Percentiles rank a stretch among this genome's conserved stretches.
phyloP scores from a whole-genome alignment of 1,140 invertebrate species.

The Epicauta chinensis region DNA sequence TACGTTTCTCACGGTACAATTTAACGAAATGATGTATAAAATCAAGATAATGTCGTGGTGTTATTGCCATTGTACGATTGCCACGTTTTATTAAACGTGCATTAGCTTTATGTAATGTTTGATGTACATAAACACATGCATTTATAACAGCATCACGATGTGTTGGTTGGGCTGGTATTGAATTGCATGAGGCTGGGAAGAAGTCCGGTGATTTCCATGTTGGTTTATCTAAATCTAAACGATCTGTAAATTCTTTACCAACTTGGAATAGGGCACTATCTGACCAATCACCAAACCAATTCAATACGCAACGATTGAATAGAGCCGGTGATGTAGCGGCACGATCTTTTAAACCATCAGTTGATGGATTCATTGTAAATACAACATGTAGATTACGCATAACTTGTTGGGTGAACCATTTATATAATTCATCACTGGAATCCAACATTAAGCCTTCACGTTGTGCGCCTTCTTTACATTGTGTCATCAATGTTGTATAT shows the following conservation, averaged over 20 bases:
- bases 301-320: constrained; percentile 98
- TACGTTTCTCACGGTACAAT: constrained; percentile 94
- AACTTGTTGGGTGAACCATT: constrained; percentile 96
- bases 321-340: constrained; percentile 97
- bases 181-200: constrained; percentile 79
- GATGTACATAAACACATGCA: constrained; percentile 97
- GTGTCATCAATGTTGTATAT: constrained; percentile 98
- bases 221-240: constrained; percentile 74
- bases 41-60: constrained; percentile 97
- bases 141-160: constrained; percentile 96
- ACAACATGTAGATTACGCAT: constrained; percentile 99
- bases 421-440: constrained; percentile 97
- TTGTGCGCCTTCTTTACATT: constrained; percentile 98
- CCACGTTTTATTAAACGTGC: constrained; percentile 81
- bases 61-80: constrained; percentile 93
- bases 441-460: constrained; percentile 97
- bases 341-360: constrained; percentile 95
- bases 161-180: constrained; percentile 65
- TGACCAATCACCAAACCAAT: constrained; percentile 99
- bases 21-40: constrained; percentile 99
- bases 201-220: constrained; percentile 80
- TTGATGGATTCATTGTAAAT: constrained; percentile 99
- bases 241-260: constrained; percentile 79
- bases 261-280: constrained; percentile 95
- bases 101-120: constrained; percentile 94